Conservation (phyloP, 2,113 vertebrate species). For the Peromyscus maniculatus region DNA sequence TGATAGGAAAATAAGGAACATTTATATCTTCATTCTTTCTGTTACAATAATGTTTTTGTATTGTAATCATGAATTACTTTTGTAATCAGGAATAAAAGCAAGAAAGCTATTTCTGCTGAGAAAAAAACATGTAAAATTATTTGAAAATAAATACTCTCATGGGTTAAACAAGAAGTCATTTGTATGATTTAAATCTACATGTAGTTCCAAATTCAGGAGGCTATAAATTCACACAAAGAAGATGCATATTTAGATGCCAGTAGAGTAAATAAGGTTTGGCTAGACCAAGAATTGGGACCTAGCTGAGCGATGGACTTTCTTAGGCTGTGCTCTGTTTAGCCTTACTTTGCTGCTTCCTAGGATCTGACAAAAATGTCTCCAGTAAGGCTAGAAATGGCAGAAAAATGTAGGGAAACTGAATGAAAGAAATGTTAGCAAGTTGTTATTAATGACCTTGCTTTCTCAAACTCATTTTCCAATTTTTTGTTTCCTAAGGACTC, state of each 20-base stretch:
- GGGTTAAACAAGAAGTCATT: slow-evolving; percentile 58
- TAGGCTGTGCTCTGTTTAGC: slow-evolving; percentile 46
- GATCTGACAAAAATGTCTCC: slow-evolving; percentile 42
- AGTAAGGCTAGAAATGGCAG: slow-evolving; percentile 3
- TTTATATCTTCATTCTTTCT: slow-evolving; percentile 49
- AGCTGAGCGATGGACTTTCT: not conserved
- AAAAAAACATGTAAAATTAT: slow-evolving; percentile 55
- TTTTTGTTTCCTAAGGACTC: not conserved
- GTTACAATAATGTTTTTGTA: slow-evolving; percentile 31
- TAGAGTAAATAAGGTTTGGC: slow-evolving; percentile 55
- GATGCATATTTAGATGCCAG: slow-evolving; percentile 49
- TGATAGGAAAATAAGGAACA: slow-evolving; percentile 42
- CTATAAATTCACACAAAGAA: slow-evolving; percentile 63
- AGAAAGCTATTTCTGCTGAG: slow-evolving; percentile 36
- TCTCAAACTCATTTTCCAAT: slow-evolving; percentile 26
- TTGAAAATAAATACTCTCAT: slow-evolving; percentile 67
- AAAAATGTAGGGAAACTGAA: slow-evolving; percentile 28
- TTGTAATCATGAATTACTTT: slow-evolving; percentile 37
- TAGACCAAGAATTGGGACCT: slow-evolving; percentile 49
- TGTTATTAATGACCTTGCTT: slow-evolving; percentile 8
- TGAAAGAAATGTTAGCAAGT: slow-evolving; percentile 36
- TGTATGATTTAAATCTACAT: slow-evolving; percentile 51
- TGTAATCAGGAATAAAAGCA: slow-evolving; percentile 58
- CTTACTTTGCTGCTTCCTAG: slow-evolving; percentile 59
- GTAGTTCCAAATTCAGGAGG: slow-evolving; percentile 46